phyloP scores from a whole-genome alignment of 1,140 invertebrate genomes.

The Apis dorsata region DNA sequence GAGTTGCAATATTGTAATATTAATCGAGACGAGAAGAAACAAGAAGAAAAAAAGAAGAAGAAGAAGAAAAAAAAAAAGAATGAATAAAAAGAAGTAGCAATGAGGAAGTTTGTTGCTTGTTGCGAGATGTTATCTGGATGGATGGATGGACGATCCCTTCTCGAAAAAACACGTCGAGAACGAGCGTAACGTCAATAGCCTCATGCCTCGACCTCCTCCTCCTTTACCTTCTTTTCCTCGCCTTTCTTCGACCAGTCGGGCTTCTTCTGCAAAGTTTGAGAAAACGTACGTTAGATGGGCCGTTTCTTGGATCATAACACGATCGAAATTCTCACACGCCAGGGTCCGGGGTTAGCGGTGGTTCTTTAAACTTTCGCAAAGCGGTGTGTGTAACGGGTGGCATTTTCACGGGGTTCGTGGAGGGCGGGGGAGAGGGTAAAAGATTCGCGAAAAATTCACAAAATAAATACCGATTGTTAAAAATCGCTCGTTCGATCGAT shows the following conservation, averaged over 20 bases:
- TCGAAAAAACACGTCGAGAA: slow-evolving; percentile 23
- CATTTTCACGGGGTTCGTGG: neutral
- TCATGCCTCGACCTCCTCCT: slow-evolving; percentile 91
- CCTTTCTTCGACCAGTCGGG: slow-evolving; percentile 95
- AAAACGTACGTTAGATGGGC: slow-evolving; percentile 44
- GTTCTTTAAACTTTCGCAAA: slow-evolving; percentile 52
- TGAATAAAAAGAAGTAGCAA: neutral
- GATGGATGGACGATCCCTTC: slow-evolving; percentile 49
- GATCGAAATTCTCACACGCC: slow-evolving; percentile 47
- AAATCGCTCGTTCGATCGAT: neutral
- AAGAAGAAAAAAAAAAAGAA: neutral
- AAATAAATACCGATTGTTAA: slow-evolving; percentile 8
- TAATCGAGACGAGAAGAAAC: slow-evolving; percentile 35
- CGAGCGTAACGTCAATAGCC: slow-evolving; percentile 58
- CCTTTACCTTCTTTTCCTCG: slow-evolving; percentile 93
- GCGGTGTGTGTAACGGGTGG: slow-evolving; percentile 6
- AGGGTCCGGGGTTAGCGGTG: slow-evolving; percentile 19
- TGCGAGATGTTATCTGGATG: slow-evolving; percentile 52
- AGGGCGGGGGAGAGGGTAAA: too few relatives aligned
- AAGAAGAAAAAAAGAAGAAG: neutral
- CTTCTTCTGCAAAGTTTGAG: slow-evolving; percentile 87
- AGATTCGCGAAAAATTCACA: slow-evolving; percentile 18
- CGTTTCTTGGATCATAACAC: neutral
- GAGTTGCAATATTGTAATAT: neutral
- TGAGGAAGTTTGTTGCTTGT: slow-evolving; percentile 45